phyloP scores from a whole-genome alignment of 2,113 vertebrate species.

The Nycticryphes semicollaris region DNA sequence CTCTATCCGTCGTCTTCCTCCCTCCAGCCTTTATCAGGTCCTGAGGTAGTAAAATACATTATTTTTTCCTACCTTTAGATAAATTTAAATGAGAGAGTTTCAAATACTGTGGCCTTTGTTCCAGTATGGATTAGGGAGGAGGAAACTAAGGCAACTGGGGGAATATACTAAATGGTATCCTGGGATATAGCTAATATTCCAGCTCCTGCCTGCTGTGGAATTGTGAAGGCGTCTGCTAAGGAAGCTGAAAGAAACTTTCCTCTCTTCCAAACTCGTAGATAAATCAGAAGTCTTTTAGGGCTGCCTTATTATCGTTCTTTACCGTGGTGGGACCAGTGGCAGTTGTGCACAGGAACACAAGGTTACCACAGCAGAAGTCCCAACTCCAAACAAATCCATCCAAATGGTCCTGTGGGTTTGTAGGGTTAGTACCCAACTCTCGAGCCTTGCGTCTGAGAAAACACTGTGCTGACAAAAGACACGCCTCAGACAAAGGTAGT shows the following conservation, averaged over 20 bases:
- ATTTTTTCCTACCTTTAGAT: not conserved
- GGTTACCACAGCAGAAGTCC: not conserved
- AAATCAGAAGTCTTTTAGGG: not conserved
- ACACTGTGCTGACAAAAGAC: too few species aligned
- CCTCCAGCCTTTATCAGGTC: not conserved
- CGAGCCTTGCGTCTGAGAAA: not conserved
- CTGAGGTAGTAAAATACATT: not conserved
- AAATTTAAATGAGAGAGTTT: not conserved
- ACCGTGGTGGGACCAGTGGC: not conserved
- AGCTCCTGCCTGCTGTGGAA: not conserved
- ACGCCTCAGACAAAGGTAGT: not conserved
- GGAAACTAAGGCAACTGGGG: too few species aligned
- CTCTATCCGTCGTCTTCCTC: not conserved
- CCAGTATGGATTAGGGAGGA: not conserved
- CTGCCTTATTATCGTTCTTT: not conserved
- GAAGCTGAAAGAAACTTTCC: not conserved
- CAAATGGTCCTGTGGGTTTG: too few species aligned
- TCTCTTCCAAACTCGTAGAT: not conserved
- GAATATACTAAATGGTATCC: not conserved
- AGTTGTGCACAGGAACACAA: not conserved
- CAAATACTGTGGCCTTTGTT: not conserved
- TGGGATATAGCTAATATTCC: not conserved
- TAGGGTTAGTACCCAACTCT: accelerated
- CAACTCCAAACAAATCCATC: not conserved
- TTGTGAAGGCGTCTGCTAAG: not conserved